Conservation (phyloP, 2,797 vertebrate genomes). For the Trichosurus vulpecula region DNA sequence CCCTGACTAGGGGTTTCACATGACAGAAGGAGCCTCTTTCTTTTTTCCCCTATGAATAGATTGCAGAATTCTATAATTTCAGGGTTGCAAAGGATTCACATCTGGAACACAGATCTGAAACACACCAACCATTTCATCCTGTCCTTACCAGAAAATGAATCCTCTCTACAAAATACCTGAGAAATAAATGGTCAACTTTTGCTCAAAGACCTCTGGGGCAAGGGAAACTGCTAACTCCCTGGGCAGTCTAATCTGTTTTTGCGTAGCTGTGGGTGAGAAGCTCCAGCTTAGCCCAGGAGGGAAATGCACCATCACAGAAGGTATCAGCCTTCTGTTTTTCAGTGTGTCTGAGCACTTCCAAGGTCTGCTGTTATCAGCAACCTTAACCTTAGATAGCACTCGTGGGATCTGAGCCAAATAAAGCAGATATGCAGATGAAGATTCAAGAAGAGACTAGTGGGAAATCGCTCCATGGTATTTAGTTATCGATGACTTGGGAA, state of each 20-base stretch:
- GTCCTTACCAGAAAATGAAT: background rate
- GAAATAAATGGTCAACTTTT: background rate
- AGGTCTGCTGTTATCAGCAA: background rate
- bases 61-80: background rate
- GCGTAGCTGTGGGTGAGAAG: background rate
- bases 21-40: background rate
- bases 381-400: constrained; percentile 63
- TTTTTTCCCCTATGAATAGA: background rate
- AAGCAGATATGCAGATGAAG: background rate
- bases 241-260: background rate
- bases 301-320: background rate
- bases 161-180: background rate
- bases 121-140: background rate
- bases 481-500: constrained; percentile 20
- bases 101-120: no score
- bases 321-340: background rate
- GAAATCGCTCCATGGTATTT: constrained; percentile 1
- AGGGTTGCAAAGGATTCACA: background rate
- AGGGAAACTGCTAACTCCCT: background rate
- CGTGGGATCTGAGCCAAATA: constrained; percentile 57
- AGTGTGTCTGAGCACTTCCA: background rate
- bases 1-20: background rate
- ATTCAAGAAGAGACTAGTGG: background rate
- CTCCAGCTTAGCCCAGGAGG: background rate
- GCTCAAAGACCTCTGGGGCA: background rate